phyloP scores from a whole-genome alignment of 2,113 vertebrate species.

The Sorex araneus region DNA sequence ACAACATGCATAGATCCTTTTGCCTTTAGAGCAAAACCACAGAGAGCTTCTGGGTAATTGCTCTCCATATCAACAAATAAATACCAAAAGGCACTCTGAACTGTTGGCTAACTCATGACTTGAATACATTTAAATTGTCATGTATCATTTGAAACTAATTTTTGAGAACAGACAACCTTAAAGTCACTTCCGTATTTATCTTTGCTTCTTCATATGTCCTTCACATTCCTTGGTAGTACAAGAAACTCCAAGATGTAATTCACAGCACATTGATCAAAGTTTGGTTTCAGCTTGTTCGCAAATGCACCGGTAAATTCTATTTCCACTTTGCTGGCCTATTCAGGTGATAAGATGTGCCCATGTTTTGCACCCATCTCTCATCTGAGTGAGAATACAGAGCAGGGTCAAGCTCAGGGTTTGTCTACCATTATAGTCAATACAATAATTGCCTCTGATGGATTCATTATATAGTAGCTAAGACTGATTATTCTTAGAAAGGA shows the following conservation, averaged over 20 bases:
- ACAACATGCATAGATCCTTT: no score
- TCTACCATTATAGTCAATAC: slow-evolving; percentile 60
- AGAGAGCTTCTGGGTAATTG: no score
- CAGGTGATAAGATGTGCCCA: neutral
- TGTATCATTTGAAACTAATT: no score
- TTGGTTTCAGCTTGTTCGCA: neutral
- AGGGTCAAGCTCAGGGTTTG: slow-evolving; percentile 58
- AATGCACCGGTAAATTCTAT: neutral
- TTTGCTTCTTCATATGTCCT: neutral
- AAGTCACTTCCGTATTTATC: neutral
- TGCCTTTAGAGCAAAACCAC: no score
- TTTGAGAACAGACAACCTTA: neutral
- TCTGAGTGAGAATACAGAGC: neutral
- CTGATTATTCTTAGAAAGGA: slow-evolving; percentile 61
- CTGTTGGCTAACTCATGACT: no score
- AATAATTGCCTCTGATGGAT: slow-evolving; percentile 41
- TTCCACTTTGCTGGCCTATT: neutral
- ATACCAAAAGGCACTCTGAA: no score
- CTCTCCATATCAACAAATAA: no score
- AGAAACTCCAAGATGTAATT: neutral
- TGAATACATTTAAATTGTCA: no score
- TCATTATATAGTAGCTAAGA: slow-evolving; percentile 52
- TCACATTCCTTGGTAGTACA: neutral
- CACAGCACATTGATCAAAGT: no score
- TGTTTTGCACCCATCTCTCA: neutral